Percentiles rank a stretch among this genome's conserved stretches.
phyloP scores from a whole-genome alignment of 1,140 invertebrate genomes.

The Spodoptera litura region DNA sequence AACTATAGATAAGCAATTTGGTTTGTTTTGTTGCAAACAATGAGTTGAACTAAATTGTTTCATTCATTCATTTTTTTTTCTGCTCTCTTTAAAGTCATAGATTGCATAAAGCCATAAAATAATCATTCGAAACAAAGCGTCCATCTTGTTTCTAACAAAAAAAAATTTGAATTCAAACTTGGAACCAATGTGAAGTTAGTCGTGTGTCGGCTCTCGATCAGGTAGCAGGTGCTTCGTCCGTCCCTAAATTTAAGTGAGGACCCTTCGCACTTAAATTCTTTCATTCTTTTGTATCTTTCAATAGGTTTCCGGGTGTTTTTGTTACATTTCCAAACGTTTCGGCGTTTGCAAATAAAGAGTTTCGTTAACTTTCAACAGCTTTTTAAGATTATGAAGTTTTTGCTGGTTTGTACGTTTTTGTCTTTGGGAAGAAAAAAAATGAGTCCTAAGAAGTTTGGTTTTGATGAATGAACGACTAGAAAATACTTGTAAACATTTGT shows the following conservation, averaged over 20 bases:
- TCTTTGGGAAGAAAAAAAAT: too few species aligned
- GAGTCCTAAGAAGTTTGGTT: too few species aligned
- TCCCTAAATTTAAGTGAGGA: slow-evolving; percentile 40
- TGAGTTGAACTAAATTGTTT: too few species aligned
- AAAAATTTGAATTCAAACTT: not conserved
- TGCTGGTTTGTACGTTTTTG: not conserved
- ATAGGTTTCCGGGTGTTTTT: slow-evolving; percentile 21
- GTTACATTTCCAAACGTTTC: not conserved
- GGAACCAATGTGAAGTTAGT: slow-evolving; percentile 32
- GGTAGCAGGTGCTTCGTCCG: slow-evolving; percentile 61
- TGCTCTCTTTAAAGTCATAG: too few species aligned
- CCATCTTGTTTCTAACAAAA: not conserved
- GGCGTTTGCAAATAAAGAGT: slow-evolving; percentile 12
- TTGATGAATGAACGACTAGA: too few species aligned
- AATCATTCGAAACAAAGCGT: slow-evolving; percentile 1
- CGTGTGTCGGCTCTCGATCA: slow-evolving; percentile 36
- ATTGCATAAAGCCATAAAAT: too few species aligned
- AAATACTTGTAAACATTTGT: too few species aligned
- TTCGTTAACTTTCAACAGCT: slow-evolving; percentile 9
- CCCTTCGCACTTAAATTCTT: slow-evolving; percentile 47
- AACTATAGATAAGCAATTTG: too few species aligned
- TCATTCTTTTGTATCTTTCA: slow-evolving; percentile 42
- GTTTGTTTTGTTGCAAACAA: too few species aligned
- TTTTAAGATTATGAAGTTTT: slow-evolving; percentile 9
- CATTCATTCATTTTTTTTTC: too few species aligned